Conservation (phyloP, 1,140 invertebrate species). For the Drosophila ananassae region DNA sequence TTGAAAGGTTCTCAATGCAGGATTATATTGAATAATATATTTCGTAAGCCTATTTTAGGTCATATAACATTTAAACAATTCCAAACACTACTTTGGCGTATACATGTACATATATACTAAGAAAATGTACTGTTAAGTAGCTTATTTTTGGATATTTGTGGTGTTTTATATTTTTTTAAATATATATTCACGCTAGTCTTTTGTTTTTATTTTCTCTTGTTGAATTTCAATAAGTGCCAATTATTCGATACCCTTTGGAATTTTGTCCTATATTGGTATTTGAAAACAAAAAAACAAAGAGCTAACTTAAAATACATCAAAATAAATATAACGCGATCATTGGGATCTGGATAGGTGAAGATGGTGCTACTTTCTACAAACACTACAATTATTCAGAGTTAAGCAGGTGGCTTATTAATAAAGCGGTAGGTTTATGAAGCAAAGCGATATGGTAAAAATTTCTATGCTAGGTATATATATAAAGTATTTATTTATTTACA, state of each 20-base stretch:
- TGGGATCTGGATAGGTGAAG: conserved; percentile 3
- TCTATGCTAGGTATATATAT: not conserved
- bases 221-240: conserved; percentile 29
- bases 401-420: not conserved
- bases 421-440: conserved; percentile 1
- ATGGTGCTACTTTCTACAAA: conserved; percentile 10
- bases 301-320: conserved; percentile 20
- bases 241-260: conserved; percentile 43
- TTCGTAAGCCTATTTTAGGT: conserved; percentile 53
- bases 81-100: conserved; percentile 72
- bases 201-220: conserved; percentile 28
- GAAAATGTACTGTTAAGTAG: conserved; percentile 30
- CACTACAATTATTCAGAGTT: not conserved
- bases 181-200: conserved; percentile 17
- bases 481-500: conserved; percentile 7
- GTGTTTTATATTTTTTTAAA: conserved; percentile 18
- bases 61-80: conserved; percentile 77
- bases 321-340: conserved; percentile 36
- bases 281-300: conserved; percentile 36
- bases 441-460: not conserved
- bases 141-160: conserved; percentile 2
- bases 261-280: conserved; percentile 70
- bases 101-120: conserved; percentile 67
- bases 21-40: conserved; percentile 39
- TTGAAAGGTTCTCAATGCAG: conserved; percentile 71